A percentile compares a stretch with the other conserved stretches of the same genome.
These are phyloP conservation scores for Pipa parva DNA, from an alignment of 2,113 vertebrate species.

Conservation along the genomic window DNA sequence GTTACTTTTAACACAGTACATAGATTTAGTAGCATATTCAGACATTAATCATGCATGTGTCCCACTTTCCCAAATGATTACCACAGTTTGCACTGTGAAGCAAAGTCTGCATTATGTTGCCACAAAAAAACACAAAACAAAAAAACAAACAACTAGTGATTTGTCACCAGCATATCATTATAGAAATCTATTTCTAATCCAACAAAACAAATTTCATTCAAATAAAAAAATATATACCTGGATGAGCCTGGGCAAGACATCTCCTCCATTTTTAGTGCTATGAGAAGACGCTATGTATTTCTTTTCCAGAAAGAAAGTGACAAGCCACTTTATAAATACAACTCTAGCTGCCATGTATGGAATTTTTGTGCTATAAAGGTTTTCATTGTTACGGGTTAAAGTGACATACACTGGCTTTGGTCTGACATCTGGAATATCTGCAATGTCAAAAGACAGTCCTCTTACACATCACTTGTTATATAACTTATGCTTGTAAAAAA, in stretches of 20 bases:
- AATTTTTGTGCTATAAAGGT: constrained; percentile 87
- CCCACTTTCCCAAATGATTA: no score
- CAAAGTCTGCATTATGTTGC: no score
- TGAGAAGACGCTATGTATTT: constrained; percentile 81
- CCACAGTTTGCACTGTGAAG: no score
- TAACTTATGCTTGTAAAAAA: no score
- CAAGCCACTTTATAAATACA: constrained; percentile 95
- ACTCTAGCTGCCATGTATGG: constrained; percentile 93
- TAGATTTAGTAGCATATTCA: no score
- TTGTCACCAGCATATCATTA: no score
- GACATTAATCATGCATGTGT: no score
- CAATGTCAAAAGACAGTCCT: constrained; percentile 1
- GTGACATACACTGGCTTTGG: constrained; percentile 86
- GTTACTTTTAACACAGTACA: no score
- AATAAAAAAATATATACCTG: constrained; percentile 80
- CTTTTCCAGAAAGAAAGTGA: constrained; percentile 98
- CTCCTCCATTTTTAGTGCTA: constrained; percentile 87
- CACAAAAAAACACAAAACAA: no score
- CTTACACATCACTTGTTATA: background rate
- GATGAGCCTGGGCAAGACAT: constrained; percentile 87
- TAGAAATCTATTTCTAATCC: no score
- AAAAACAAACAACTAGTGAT: no score
- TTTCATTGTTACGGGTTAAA: constrained; percentile 83
- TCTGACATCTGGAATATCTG: constrained; percentile 87
- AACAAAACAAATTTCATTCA: no score